Evolutionary conservation across 2,113 vertebrate genomes (phyloP), one percentile per base, ranked within the genome.

Genomic region (Spermophilus dauricus): DNA sequence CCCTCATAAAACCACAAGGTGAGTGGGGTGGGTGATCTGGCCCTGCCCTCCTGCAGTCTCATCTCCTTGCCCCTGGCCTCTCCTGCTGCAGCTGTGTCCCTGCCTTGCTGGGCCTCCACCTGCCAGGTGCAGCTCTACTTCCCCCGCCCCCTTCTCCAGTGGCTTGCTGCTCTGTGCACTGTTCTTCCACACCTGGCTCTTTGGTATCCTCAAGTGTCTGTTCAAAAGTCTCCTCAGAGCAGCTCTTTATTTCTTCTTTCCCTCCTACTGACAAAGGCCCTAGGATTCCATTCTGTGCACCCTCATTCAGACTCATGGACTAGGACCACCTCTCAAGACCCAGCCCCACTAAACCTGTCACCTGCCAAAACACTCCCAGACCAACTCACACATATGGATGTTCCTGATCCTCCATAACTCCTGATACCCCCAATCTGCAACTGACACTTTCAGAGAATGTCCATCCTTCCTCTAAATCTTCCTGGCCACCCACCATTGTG

Each of bases 1-100:
- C 99, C 10, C 97, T 99, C 12, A 75, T 99, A n/a, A 99, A 99
- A 97, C 98, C 99, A 16, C 99, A 99, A 97, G 99, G 99, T 99
- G 97, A 98, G 97, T 90, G 14, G 61, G 22, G 39, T 20, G 30
- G 42, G 56, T 4, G 37, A 37, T 7, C 13, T 5, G 39, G 39
- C 51, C 48, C 37, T 51, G 56, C 14, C 32, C 8, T 13, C 26
- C 61, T 32, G n/a, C 9, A 65, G 3, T 13, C 48, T 13, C 48
- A 2, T 13, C 87, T 91, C 3, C 42, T 20, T 14, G 24, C 53
- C 22, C 48, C 13, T 24, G 58, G 1, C 9, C 39, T 77, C 32
- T 56, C 22, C 11, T 16, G 10, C 69, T 77, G 12, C 53, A 17
- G 13, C 82, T 26, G 16, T 72, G 24, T 1, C 5, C 45, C 20